phyloP scores from a whole-genome alignment of 2,113 vertebrate species.

The Pseudopodoces humilis region DNA sequence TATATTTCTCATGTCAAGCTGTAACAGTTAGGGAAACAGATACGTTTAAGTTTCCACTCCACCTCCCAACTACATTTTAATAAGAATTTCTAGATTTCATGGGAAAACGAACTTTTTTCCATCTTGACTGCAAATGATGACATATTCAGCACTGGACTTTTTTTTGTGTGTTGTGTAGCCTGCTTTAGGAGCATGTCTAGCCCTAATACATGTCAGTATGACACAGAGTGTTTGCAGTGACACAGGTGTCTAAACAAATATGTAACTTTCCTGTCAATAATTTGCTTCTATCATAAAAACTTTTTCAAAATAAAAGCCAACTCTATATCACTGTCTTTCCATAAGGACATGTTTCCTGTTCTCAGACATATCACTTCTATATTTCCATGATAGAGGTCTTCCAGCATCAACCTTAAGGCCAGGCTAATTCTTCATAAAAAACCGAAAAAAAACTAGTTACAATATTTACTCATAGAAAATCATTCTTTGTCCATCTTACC shows the following conservation, averaged over 20 bases:
- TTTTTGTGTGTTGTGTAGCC: neutral
- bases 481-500: neutral
- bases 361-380: neutral
- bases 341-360: neutral
- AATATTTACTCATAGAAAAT: neutral
- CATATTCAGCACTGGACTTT: neutral
- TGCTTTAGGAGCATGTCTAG: neutral
- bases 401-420: neutral
- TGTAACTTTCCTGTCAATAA: neutral
- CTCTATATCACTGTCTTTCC: neutral
- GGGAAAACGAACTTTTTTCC: neutral
- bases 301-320: neutral
- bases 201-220: neutral
- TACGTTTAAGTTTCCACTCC: neutral
- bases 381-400: neutral
- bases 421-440: neutral
- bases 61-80: neutral
- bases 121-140: neutral
- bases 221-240: neutral
- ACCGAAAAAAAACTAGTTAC: neutral
- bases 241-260: neutral
- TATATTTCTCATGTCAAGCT: neutral
- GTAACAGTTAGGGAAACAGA: neutral
- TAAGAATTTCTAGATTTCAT: neutral
- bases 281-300: neutral